Percentiles rank a stretch among this genome's conserved stretches.
Evolutionary conservation across 1,140 invertebrate genomes (phyloP).

Genomic region (Oryzaephilus surinamensis): DNA sequence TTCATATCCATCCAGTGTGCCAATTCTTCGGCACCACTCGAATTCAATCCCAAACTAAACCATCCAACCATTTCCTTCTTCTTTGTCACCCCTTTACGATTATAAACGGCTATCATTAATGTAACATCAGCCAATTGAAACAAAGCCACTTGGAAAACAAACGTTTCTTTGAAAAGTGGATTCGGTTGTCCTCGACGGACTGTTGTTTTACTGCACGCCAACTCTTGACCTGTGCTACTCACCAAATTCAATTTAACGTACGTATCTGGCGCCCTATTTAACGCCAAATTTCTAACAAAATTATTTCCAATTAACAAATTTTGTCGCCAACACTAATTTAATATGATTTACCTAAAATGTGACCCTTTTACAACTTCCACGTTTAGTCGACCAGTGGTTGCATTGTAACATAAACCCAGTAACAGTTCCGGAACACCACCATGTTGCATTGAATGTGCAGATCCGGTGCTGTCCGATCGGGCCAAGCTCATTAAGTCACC

Average conservation of each 20-base stretch:
- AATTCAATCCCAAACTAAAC: constrained; percentile 85
- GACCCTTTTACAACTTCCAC: constrained; percentile 92
- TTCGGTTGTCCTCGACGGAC: constrained; percentile 84
- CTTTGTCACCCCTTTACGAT: constrained; percentile 79
- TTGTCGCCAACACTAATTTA: too few relatives aligned
- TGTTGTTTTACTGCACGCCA: constrained; percentile 83
- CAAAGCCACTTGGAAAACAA: constrained; percentile 90
- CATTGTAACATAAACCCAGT: constrained; percentile 82
- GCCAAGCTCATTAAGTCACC: constrained; percentile 68
- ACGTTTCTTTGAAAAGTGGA: constrained; percentile 91
- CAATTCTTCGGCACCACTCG: constrained; percentile 84
- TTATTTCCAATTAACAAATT: too few relatives aligned
- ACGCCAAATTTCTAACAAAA: constrained; percentile 53
- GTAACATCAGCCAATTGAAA: constrained; percentile 95
- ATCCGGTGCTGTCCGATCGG: constrained; percentile 83
- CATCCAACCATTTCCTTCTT: constrained; percentile 94
- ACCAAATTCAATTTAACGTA: constrained; percentile 87
- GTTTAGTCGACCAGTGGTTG: constrained; percentile 80
- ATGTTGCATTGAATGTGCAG: constrained; percentile 83
- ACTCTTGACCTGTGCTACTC: constrained; percentile 85
- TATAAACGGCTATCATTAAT: constrained; percentile 87
- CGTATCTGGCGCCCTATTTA: constrained; percentile 77
- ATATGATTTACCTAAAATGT: constrained; percentile 65
- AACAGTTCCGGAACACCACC: constrained; percentile 83
- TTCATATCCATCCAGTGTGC: constrained; percentile 89